Percentiles rank a stretch among this genome's conserved stretches.
Evolutionary conservation across 2,113 vertebrate genomes (phyloP).

Genomic region (Ardeotis arabs): DNA sequence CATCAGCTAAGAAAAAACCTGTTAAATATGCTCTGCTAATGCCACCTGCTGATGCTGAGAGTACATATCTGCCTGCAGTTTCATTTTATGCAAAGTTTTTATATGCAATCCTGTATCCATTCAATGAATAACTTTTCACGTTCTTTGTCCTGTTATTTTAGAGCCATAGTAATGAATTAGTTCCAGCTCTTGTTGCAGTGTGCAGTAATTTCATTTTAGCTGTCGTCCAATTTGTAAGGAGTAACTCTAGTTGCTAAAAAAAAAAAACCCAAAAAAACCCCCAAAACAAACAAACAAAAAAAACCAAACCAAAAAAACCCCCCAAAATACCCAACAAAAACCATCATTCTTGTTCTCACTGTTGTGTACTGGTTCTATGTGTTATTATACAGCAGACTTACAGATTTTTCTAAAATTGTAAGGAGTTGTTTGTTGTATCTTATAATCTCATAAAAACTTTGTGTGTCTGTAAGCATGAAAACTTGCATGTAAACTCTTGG

Average conservation of each 20-base stretch:
- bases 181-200: background rate
- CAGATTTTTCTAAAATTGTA: background rate
- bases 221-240: background rate
- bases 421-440: background rate
- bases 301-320: no score
- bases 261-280: background rate
- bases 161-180: background rate
- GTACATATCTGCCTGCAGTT: background rate
- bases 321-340: background rate
- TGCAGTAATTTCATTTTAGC: background rate
- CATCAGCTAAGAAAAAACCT: background rate
- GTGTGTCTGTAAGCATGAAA: background rate
- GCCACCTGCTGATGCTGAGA: slow-evolving; percentile 58
- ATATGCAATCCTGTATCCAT: background rate
- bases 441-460: background rate
- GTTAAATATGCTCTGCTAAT: slow-evolving; percentile 35
- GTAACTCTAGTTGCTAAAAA: background rate
- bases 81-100: background rate
- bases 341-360: background rate
- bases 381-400: background rate
- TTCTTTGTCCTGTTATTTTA: background rate
- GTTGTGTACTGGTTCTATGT: background rate
- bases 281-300: background rate
- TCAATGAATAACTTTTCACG: background rate
- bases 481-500: background rate